Percentiles rank a stretch among this genome's conserved stretches.
Evolutionary conservation across 2,888 invertebrate species (phyloP).

Genomic region (Miltochrista miniata): DNA sequence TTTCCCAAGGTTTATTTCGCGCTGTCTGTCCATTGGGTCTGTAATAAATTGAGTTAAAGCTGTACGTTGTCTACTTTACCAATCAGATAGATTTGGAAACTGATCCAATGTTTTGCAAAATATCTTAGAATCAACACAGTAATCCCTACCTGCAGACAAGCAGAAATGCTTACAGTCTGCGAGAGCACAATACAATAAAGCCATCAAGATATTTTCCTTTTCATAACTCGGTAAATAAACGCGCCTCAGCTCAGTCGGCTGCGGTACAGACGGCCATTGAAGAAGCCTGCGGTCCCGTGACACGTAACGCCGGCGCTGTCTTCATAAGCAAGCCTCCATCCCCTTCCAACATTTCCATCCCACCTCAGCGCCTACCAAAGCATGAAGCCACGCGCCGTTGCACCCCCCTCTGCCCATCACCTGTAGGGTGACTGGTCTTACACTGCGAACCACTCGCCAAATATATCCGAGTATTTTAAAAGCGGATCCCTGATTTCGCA

Average conservation of each 20-base stretch:
- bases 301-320: conserved; percentile 7
- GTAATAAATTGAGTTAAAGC: too few relatives aligned
- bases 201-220: neutral
- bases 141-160: neutral
- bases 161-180: neutral
- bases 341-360: neutral
- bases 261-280: conserved; percentile 7
- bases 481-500: conserved; percentile 62
- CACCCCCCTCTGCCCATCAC: conserved; percentile 12
- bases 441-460: conserved; percentile 38
- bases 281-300: conserved; percentile 7
- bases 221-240: conserved; percentile 3
- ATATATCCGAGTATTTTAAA: conserved; percentile 48
- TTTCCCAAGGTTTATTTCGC: conserved; percentile 1
- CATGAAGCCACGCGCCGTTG: conserved; percentile 18
- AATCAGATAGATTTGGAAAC: too few relatives aligned
- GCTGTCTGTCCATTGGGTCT: too few relatives aligned
- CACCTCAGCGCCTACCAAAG: neutral
- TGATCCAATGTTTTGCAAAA: too few relatives aligned
- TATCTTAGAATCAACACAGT: too few relatives aligned
- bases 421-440: neutral
- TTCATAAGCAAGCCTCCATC: conserved; percentile 2
- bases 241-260: neutral
- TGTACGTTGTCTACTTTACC: too few relatives aligned
- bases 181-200: neutral